These are phyloP conservation scores for Olivierus martensii DNA, from an alignment of 1,140 invertebrate genomes.

Conservation along the genomic window DNA sequence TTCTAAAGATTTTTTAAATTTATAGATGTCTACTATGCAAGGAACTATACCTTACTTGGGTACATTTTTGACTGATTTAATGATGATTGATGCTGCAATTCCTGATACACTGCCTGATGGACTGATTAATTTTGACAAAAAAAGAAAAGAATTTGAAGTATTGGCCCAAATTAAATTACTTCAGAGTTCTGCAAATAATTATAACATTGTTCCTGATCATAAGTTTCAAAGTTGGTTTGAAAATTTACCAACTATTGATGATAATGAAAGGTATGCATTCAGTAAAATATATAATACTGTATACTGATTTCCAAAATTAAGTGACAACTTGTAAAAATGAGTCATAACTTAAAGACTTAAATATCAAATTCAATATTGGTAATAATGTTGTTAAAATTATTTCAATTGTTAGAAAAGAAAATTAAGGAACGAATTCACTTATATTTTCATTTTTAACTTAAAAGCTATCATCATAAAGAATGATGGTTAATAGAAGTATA, in stretches of 20 bases:
- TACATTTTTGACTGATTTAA: constrained; percentile 94
- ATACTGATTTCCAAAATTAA: too few species aligned
- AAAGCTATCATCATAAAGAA: too few species aligned
- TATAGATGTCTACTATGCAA: constrained; percentile 45
- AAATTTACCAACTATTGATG: constrained; percentile 72
- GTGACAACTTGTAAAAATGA: too few species aligned
- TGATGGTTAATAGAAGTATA: too few species aligned
- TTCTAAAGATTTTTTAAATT: too few species aligned
- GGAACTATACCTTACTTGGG: constrained; percentile 97
- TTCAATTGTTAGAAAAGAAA: too few species aligned
- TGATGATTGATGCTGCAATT: constrained; percentile 96
- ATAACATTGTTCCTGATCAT: constrained; percentile 66
- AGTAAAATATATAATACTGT: too few species aligned
- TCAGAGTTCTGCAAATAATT: constrained; percentile 95
- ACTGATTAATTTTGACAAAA: constrained; percentile 97
- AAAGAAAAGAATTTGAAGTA: constrained; percentile 96
- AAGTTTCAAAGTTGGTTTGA: constrained; percentile 87
- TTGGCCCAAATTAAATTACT: constrained; percentile 89
- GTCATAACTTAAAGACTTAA: too few species aligned
- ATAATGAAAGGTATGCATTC: constrained; percentile 83
- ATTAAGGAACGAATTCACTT: too few species aligned
- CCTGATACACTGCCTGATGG: constrained; percentile 65
- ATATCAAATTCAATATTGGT: too few species aligned
- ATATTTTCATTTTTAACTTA: too few species aligned
- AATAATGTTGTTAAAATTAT: too few species aligned